Evolutionary conservation across 2,888 invertebrate species (phyloP), one percentile per base, ranked within the genome.

Genomic region (Caenorhabditis sp.): DNA sequence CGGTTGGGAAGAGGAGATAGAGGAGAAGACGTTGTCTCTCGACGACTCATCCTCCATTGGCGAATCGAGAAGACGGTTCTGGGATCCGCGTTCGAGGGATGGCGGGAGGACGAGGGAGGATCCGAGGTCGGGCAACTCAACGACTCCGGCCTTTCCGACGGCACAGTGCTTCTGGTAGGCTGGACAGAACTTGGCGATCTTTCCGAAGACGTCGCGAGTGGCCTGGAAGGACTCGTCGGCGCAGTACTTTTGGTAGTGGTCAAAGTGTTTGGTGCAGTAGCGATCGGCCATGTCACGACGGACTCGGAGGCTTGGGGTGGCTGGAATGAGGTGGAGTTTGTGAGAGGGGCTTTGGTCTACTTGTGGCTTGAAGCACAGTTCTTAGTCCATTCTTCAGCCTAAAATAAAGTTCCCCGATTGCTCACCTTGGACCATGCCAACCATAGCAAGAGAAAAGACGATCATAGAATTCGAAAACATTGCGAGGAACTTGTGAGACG

Each of bases 121-220:
- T 54, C 79, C 83, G 19, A 82, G 54, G 38, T 82, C 82, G 41
- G 83, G 80, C 14, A 83, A 69, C 22, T 76, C 81, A 41, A 68
- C 61, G 58, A 68, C 22, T 69, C 82, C 80, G 12, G 69, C 75
- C 82, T 86, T 86, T 80, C 82, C 80, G 44, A 81, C 82, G 41
- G 85, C 75, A 54, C 89, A 89, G 79, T 87, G 86, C 76, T 89
- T 89, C 72, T 89, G 88, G 86, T 85, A 90, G 19, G 84, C 87
- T 56, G 90, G 89, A 79, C 90, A 90, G 87, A 90, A 90, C 76
- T 88, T 87, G 80, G 85, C 75, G 41, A 90, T 80, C 68, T 90
- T 90, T 72, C 77, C 79, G 63, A 73, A 85, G 22, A 80, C 66
- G 28, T 66, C 80, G 22, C 83, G 77, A 51, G 84, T 84, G 47